Base-by-base conservation (phyloP, 92 coral and sea anemone genomes). In the Heliopora coerulea region DNA sequence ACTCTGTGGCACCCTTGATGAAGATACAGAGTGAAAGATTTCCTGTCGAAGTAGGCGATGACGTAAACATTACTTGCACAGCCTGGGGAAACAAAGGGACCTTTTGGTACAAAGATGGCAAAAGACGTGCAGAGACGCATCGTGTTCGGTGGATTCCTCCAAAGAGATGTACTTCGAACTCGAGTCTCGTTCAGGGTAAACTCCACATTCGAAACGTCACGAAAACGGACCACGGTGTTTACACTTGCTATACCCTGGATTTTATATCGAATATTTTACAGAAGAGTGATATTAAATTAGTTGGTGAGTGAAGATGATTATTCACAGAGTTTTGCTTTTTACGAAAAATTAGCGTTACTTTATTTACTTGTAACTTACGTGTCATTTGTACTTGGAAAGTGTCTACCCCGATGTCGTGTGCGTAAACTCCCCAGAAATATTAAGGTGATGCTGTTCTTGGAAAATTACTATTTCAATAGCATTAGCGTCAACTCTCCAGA, bases 91-190 rank as follows among this genome's bases (percentile, higher is more conserved):
- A 19, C 3, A 65, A 65, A 25, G 28, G 40, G 12, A 40, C 29
- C 10, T 65, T 65, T 42, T 65, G 72, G 72, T 65, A 35, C 18
- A 65, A 65, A 25, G 54, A 65, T 65, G 72, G 72, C 0, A 42
- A 65, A 21, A 65, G 72, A 65, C 15, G 35, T 65, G 72, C 31
- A 0, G 72, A 65, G 72, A 40, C 72, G 3, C 20, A 42, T 15
- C 56, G 72, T 1, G 20, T 65, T 25, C 54, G 25, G 3, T 65
- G 72, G 72, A 9, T 65, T 18, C 12, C 34, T 42, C 29, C 72
- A 8, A 24, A 18, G 27, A 23, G 0, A 8, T 23, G 25, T 24
- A 18, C 50, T 4, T 35, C 56, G 7, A 19, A 17, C 15, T 54
- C 72, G 18, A 28, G 24, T 12, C 11, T 65, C 1, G 50, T 65